Evolutionary conservation across 2,797 vertebrate species (phyloP).

Genomic region (Chrosomus eos): DNA sequence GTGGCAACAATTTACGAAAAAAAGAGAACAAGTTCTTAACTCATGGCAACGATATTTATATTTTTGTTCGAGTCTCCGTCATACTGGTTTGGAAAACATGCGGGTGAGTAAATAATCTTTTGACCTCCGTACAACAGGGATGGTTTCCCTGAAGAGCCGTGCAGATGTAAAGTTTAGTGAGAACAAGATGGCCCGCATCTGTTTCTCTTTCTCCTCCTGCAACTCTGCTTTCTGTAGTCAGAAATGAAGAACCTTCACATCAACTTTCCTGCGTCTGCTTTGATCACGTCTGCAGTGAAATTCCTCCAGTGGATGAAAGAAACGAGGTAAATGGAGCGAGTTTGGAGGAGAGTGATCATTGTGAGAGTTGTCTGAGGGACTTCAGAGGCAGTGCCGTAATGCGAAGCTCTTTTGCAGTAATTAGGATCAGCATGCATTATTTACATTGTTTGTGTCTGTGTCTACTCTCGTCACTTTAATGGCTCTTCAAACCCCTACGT

Average conservation of each 20-base stretch:
- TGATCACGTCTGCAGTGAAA: slow-evolving; percentile 62
- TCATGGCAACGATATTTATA: too few species aligned
- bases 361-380: slow-evolving; percentile 34
- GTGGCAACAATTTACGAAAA: too few species aligned
- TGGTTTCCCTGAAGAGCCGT: too few species aligned
- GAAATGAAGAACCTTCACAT: slow-evolving; percentile 57
- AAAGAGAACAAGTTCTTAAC: too few species aligned
- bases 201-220: slow-evolving; percentile 29
- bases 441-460: slow-evolving; percentile 41
- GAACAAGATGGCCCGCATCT: slow-evolving; percentile 8
- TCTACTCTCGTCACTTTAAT: slow-evolving; percentile 29
- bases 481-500: background rate
- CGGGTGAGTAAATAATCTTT: background rate
- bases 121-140: background rate
- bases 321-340: slow-evolving; percentile 36
- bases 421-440: slow-evolving; percentile 49
- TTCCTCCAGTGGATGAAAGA: slow-evolving; percentile 56
- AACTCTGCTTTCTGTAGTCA: slow-evolving; percentile 57
- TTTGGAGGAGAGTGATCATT: slow-evolving; percentile 22
- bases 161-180: background rate
- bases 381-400: slow-evolving; percentile 43
- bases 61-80: background rate
- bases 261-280: slow-evolving; percentile 59
- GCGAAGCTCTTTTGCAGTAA: slow-evolving; percentile 41
- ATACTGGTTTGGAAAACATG: background rate